Evolutionary conservation across 2,113 vertebrate genomes (phyloP), one percentile per base, ranked within the genome.

Genomic region (Euleptes europaea): DNA sequence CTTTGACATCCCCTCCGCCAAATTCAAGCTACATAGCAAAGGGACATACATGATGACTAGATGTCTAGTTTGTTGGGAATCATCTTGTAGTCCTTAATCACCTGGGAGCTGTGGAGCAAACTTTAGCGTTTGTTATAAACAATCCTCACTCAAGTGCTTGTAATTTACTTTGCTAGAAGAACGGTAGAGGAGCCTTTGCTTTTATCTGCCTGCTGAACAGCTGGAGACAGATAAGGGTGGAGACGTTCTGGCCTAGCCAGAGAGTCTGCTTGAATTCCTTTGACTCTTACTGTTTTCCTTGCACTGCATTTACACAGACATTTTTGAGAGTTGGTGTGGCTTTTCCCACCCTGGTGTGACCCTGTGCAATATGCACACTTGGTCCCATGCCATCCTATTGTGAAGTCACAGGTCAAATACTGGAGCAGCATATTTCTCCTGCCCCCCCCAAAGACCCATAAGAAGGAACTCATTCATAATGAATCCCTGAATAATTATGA

Each of bases 161-260:
- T 92, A 91, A 94, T 90, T 75, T 92, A 84, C 81, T 67, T 78
- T 90, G 84, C 86, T 84, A 89, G 90, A 69, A 88, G 73, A 60
- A 42, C 88, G 51, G 86, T 84, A 89, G 76, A 92, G 90, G 89
- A 92, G 70, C 74, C 40, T 70, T 88, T 86, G 90, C 92, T 93
- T 95, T 94, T 93, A 93, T 93, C 94, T 94, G 44, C 86, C 42
- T 70, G 85, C 57, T 74, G 86, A 92, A 85, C 93, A 94, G 89
- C 86, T 93, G 94, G 93, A 94, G 89, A 84, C 73, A 90, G 94
- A 93, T 94, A 95, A 94, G 94, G 93, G 87, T 0, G 0, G 89
- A 93, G 89, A 87, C 87, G 78, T 82, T 80, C 88, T 91, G 89
- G 88, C 86, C 49, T 88, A 90, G 78, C 82, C 86, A 91, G 90